These are phyloP conservation scores for Knipowitschia caucasica DNA, from an alignment of 2,797 vertebrate genomes.

Conservation along the genomic window DNA sequence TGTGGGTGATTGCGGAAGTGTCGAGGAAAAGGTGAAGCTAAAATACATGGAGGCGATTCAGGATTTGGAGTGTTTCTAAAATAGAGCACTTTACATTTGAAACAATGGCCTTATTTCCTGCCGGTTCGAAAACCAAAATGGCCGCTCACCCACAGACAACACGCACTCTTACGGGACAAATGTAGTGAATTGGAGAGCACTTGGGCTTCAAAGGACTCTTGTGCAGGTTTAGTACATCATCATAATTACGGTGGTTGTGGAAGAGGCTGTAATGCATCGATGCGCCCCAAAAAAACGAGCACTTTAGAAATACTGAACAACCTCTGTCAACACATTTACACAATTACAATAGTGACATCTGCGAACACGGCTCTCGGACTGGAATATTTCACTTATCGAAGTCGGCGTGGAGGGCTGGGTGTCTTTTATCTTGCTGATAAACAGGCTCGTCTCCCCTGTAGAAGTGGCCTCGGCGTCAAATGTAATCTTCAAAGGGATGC, in stretches of 20 bases:
- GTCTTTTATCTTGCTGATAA: slow-evolving; percentile 45
- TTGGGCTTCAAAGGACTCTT: neutral
- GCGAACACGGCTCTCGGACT: slow-evolving; percentile 18
- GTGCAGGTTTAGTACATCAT: neutral
- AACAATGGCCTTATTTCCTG: neutral
- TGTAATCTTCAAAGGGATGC: slow-evolving; percentile 54
- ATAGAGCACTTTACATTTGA: neutral
- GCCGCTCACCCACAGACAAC: neutral
- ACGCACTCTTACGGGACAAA: neutral
- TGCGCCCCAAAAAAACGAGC: neutral
- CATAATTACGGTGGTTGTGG: neutral
- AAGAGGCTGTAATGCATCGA: neutral
- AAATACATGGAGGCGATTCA: neutral
- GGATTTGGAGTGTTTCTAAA: neutral
- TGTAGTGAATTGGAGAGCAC: neutral
- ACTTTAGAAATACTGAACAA: neutral
- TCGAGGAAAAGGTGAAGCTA: too few species aligned
- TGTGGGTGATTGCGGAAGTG: neutral
- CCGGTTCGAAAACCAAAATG: neutral
- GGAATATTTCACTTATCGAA: slow-evolving; percentile 44
- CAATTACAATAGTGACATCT: slow-evolving; percentile 15
- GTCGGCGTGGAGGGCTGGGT: slow-evolving; percentile 17
- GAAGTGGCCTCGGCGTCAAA: slow-evolving; percentile 33
- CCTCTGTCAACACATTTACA: slow-evolving; percentile 6
- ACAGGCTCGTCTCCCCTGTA: slow-evolving; percentile 23